A percentile compares a stretch with the other conserved stretches of the same genome.
These are phyloP conservation scores for Sphecodes monilicornis DNA, from an alignment of 2,888 invertebrate genomes.

Conservation along the genomic window DNA sequence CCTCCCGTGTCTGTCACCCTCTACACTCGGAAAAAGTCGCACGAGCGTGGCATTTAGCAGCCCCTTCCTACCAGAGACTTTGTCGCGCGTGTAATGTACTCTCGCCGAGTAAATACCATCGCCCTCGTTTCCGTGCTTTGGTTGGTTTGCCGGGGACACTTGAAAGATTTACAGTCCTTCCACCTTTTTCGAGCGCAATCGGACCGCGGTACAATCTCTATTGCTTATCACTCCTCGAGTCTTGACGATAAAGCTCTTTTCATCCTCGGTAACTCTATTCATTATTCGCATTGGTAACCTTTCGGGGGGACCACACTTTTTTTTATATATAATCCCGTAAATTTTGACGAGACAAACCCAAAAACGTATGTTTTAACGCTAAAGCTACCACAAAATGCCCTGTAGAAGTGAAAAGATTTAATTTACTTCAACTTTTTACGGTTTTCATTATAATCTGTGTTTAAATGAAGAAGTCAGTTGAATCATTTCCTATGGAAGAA, in stretches of 20 bases:
- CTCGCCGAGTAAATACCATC: constrained; percentile 27
- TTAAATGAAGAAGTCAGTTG: too few species aligned
- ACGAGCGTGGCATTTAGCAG: constrained; percentile 47
- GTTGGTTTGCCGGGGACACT: background rate
- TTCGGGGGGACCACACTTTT: too few species aligned
- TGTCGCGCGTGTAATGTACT: constrained; percentile 33
- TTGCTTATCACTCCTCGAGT: background rate
- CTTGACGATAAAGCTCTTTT: background rate
- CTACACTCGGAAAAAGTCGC: constrained; percentile 21
- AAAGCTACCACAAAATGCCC: too few species aligned
- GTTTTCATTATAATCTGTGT: too few species aligned
- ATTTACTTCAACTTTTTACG: too few species aligned
- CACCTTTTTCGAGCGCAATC: background rate
- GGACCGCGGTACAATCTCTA: background rate
- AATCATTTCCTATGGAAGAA: too few species aligned
- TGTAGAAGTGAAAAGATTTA: too few species aligned
- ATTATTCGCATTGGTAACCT: too few species aligned
- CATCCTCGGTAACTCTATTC: background rate
- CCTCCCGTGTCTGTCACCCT: constrained; percentile 41
- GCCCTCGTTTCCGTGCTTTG: background rate
- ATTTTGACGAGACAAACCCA: too few species aligned
- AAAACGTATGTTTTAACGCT: too few species aligned
- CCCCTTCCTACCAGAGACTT: constrained; percentile 24
- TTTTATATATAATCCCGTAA: too few species aligned
- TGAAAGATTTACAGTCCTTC: background rate